Evolutionary conservation across 2,113 vertebrate species (phyloP), one percentile per base, ranked within the genome.

Genomic region (Leptobrachium leishanense): DNA sequence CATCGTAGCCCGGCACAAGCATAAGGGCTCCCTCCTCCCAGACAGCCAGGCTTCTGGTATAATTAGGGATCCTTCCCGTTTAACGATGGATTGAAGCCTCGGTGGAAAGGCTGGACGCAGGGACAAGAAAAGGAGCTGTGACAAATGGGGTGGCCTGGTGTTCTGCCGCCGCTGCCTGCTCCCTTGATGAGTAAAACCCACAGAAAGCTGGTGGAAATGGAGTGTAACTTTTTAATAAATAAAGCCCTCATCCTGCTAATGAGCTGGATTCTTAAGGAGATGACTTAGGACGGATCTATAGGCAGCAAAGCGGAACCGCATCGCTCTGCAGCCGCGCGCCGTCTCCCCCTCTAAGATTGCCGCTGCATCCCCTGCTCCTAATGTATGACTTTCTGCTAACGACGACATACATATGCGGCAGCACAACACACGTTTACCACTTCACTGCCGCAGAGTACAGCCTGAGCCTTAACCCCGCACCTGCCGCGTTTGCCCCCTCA

Each of bases 161-260:
- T 50, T 50, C 43, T 70, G 67, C 68, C 68, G 8, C 68, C 13
- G 12, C 67, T 12, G 15, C 6, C 43, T 50, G 68, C 68, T 46
- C 43, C 44, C 44, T 70, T 70, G 43, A 46, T 70, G 68, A 70
- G 43, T 53, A 70, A 70, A 70, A 70, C 10, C 68, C 44, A 46
- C 68, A 70, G 68, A 46, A 70, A 46, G 13, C 43, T 42, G 9
- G 43, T 70, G 68, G 15, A 70, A 70, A 70, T 70, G 68, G 68
- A 70, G 13, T 70, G 68, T 50, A 70, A 31, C 68, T 70, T 50
- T 50, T 70, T 70, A 70, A 70, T 70, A 70, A 70, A 70, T 70
- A 50, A 70, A 70, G 68, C 68, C 68, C 68, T 69, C 68, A 46
- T 42, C 68, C 44, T 70, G 68, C 43, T 70, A 70, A 70, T 50